phyloP scores from a whole-genome alignment of 1,140 invertebrate genomes.

The Caenorhabditis latens region DNA sequence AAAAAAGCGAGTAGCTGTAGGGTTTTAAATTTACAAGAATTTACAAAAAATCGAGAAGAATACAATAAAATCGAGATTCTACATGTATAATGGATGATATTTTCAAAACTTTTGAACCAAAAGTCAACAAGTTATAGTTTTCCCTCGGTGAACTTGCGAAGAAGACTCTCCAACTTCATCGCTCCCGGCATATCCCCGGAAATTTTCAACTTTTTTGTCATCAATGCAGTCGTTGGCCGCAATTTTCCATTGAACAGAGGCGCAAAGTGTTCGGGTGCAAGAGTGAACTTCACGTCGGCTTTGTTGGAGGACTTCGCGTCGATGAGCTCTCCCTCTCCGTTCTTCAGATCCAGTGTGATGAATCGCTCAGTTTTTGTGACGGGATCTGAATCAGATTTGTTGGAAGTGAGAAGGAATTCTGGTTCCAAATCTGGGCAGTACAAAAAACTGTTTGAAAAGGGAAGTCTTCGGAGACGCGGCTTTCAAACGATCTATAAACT shows the following conservation, averaged over 20 bases:
- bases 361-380: conserved; percentile 82
- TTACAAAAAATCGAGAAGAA: no score
- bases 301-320: conserved; percentile 26
- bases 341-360: conserved; percentile 92
- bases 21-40: no score
- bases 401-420: no score
- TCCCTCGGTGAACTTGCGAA: conserved; percentile 84
- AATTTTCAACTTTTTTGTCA: conserved; percentile 96
- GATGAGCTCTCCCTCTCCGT: conserved; percentile 86
- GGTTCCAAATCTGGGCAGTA: no score
- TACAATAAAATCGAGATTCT: no score
- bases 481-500: no score
- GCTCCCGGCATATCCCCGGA: conserved; percentile 92
- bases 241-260: conserved; percentile 85
- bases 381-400: conserved; percentile 52
- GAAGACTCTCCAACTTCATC: conserved; percentile 94
- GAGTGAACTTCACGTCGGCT: conserved; percentile 42
- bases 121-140: conserved; percentile 56
- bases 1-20: no score
- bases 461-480: no score
- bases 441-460: no score
- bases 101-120: no score
- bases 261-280: conserved; percentile 79
- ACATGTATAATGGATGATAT: no score
- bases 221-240: conserved; percentile 91